Evolutionary conservation across 2,797 vertebrate genomes (phyloP).

Genomic region (Crypturellus tataupa): DNA sequence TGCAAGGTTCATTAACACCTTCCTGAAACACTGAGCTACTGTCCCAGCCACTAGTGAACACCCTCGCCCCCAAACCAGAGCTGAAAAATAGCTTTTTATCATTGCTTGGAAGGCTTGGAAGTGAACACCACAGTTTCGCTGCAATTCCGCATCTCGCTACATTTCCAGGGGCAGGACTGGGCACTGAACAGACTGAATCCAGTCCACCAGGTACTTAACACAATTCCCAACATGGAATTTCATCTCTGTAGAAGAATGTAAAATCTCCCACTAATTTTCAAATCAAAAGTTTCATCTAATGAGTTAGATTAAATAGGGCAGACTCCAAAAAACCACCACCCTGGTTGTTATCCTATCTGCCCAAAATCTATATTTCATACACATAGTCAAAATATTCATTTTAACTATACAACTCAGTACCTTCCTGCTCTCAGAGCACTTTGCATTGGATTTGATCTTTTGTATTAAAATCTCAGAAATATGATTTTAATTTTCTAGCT

Average conservation of each 20-base stretch:
- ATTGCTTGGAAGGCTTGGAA: not conserved
- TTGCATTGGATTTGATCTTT: not conserved
- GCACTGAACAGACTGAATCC: not conserved
- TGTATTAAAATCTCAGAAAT: not conserved
- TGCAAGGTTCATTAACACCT: not conserved
- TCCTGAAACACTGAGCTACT: not conserved
- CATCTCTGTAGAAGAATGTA: not conserved
- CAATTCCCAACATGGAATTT: not conserved
- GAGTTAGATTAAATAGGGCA: not conserved
- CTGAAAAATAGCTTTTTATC: not conserved
- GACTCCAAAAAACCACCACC: not conserved
- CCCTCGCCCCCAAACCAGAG: not conserved
- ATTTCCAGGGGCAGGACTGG: not conserved
- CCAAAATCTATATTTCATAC: not conserved
- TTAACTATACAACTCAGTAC: not conserved
- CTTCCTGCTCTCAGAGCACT: not conserved
- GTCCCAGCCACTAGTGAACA: not conserved
- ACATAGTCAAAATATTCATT: not conserved
- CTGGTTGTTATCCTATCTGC: not conserved
- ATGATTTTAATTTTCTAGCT: not conserved
- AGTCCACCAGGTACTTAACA: not conserved
- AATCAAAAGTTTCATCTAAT: not conserved
- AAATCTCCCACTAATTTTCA: not conserved
- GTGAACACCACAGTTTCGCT: not conserved
- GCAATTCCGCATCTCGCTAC: not conserved